Base-by-base conservation (phyloP, 2,797 vertebrate genomes). In the Argyrosomus regius region DNA sequence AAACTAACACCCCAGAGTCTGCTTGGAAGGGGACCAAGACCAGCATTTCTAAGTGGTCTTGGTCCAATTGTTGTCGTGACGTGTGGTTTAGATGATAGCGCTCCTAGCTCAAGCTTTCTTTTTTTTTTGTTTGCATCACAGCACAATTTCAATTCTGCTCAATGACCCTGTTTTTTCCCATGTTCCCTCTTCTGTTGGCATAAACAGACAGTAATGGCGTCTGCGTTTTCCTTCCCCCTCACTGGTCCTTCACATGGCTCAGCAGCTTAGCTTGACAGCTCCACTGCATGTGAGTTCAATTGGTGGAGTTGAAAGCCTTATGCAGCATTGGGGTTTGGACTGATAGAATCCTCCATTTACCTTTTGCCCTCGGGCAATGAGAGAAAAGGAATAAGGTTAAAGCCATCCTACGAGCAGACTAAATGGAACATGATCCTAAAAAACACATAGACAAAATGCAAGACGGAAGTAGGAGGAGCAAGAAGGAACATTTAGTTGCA, bases 281-380 rank as follows among this genome's bases (percentile, higher is more conserved):
- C 80, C 5, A 54, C 90, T 84, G 78, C 65, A 68, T 86, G 87
- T 87, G 86, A 87, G 90, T 93, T 93, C 88, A 93, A 90, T 90
- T 94, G 90, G 84, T 88, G 79, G 86, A 93, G 88, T 83, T 94
- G 91, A 94, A 95, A 95, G 90, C 87, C 90, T 92, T 91, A 87
- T 82, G 80, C 89, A 88, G 89, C 69, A 63, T 88, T 87, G 82
- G 85, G 87, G 81, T 85, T 88, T 86, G 82, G 87, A 73, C 88
- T 87, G 82, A 89, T 90, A 87, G 85, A 93, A 92, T 89, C 88
- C 71, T 88, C 85, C 85, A 89, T 94, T 94, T 93, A 94, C 90
- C 87, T 89, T 92, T 86, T 91, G 77, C 89, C 92, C 89, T 76
- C 59, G 41, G 89, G 92, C 87, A 52, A 79, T 81, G 75, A 90